Percentiles rank a stretch among this genome's conserved stretches.
Evolutionary conservation across 1,140 invertebrate species (phyloP).

Genomic region (Leptinotarsa defecta): DNA sequence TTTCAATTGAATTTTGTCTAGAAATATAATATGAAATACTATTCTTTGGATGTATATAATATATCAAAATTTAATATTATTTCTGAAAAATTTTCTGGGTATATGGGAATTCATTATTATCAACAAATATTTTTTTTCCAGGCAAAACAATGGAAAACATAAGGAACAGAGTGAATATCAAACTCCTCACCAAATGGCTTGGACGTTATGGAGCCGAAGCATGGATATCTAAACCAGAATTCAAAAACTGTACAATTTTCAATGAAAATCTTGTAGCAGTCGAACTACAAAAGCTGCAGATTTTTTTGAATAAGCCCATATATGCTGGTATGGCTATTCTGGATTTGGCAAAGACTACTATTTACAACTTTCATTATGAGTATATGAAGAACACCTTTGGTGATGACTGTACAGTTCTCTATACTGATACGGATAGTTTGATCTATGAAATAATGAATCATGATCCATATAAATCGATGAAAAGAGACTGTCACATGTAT

Average conservation of each 20-base stretch:
- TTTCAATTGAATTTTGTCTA: too few relatives aligned
- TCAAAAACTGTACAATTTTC: constrained; percentile 31
- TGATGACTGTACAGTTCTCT: constrained; percentile 40
- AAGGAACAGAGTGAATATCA: constrained; percentile 13
- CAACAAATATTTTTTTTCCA: constrained; percentile 6
- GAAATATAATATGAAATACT: constrained; percentile 60
- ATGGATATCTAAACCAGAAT: constrained; percentile 30
- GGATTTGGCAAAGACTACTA: constrained; percentile 32
- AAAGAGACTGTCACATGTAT: constrained; percentile 30
- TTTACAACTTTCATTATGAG: constrained; percentile 48
- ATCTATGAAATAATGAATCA: constrained; percentile 41
- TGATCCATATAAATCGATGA: constrained; percentile 40
- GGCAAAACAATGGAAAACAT: constrained; percentile 58
- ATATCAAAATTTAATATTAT: constrained; percentile 34
- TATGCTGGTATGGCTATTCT: constrained; percentile 54
- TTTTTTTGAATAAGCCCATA: constrained; percentile 56
- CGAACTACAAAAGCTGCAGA: constrained; percentile 50
- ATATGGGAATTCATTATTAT: too few relatives aligned
- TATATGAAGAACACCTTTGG: constrained; percentile 38
- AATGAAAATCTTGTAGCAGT: constrained; percentile 51
- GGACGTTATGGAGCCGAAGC: constrained; percentile 31
- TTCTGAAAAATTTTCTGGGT: too few relatives aligned
- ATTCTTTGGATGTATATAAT: constrained; percentile 54
- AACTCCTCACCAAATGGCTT: constrained; percentile 29
- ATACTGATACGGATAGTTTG: constrained; percentile 39